phyloP scores from a whole-genome alignment of 2,797 vertebrate species.

The Aulostomus chinensis region DNA sequence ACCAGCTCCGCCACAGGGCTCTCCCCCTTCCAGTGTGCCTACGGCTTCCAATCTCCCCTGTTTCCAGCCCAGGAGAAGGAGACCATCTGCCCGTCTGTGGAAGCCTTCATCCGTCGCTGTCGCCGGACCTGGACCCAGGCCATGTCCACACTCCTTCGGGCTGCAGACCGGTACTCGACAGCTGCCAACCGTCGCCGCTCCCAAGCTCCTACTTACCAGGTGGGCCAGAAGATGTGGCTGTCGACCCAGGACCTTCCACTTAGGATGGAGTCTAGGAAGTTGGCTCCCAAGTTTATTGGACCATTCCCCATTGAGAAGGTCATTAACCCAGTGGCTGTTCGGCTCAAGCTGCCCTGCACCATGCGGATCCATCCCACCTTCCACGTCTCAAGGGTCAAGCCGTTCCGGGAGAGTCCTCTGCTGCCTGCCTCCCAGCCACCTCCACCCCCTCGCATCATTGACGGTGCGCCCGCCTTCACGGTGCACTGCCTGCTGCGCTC shows the following conservation, averaged over 20 bases:
- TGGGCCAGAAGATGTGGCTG: background rate
- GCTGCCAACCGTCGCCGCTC: no score
- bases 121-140: background rate
- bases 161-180: no score
- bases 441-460: no score
- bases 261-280: background rate
- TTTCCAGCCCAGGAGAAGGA: background rate
- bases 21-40: background rate
- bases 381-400: background rate
- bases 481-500: no score
- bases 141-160: no score
- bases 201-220: background rate
- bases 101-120: background rate
- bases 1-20: background rate
- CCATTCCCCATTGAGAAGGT: background rate
- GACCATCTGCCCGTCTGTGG: background rate
- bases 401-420: no score
- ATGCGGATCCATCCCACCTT: background rate
- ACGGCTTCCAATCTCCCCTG: background rate
- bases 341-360: background rate
- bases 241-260: background rate
- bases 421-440: no score
- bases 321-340: background rate
- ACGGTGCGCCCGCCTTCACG: no score
- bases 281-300: background rate